A percentile compares a stretch with the other conserved stretches of the same genome.
Conservation (phyloP, 1,140 invertebrate species). For the Scaptomyza montana region DNA sequence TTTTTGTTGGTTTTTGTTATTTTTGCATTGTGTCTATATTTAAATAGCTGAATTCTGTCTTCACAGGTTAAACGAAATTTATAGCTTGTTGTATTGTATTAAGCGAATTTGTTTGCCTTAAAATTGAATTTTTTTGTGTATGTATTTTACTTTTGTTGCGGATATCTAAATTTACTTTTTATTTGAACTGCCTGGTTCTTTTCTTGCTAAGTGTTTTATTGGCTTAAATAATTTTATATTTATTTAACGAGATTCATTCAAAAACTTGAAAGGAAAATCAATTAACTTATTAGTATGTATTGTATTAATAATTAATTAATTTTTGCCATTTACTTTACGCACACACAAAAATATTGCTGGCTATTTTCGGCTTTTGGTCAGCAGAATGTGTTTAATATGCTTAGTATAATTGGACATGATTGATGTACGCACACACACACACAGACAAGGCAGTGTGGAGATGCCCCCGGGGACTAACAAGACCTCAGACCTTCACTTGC, state of each 20-base stretch:
- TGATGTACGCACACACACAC: constrained; percentile 23
- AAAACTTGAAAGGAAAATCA: no score
- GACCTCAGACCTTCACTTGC: constrained; percentile 9
- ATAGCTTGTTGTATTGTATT: constrained; percentile 10
- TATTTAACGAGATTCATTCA: no score
- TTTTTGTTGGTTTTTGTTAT: constrained; percentile 9
- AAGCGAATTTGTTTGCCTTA: constrained; percentile 4
- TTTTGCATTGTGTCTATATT: neutral
- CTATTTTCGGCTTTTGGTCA: constrained; percentile 37
- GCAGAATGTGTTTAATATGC: constrained; percentile 47
- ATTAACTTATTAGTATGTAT: neutral
- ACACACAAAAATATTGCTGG: neutral
- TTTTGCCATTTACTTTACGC: constrained; percentile 23
- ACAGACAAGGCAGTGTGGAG: constrained; percentile 1
- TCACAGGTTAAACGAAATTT: constrained; percentile 1
- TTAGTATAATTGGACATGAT: constrained; percentile 46
- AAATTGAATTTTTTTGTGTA: neutral
- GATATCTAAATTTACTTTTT: constrained; percentile 20
- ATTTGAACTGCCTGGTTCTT: no score
- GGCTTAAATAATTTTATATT: neutral
- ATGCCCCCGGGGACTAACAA: neutral
- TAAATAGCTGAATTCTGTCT: neutral
- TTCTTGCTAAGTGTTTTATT: neutral
- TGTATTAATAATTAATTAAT: constrained; percentile 7
- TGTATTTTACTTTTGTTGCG: neutral